Conservation (phyloP, 2,797 vertebrate species). For the Momotus momota region DNA sequence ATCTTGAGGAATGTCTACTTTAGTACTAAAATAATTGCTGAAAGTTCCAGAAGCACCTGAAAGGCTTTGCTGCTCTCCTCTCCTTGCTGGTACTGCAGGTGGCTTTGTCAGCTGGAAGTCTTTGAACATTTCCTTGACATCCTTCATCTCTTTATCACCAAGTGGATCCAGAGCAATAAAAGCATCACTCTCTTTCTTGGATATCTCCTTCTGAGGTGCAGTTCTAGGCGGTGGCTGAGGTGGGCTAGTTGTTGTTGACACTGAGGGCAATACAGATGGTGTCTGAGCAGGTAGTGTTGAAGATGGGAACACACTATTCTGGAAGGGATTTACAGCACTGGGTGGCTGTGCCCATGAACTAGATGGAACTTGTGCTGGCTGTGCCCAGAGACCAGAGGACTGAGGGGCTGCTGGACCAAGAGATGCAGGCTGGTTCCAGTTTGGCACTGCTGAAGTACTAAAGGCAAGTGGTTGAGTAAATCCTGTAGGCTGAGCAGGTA, state of each 20-base stretch:
- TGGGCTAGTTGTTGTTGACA: conserved; percentile 50
- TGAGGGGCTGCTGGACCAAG: conserved; percentile 75
- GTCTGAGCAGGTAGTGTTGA: conserved; percentile 39
- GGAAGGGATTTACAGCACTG: conserved; percentile 85
- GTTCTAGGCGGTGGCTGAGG: conserved; percentile 86
- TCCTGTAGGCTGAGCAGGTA: conserved; percentile 66
- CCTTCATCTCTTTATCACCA: conserved; percentile 91
- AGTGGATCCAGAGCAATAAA: conserved; percentile 94
- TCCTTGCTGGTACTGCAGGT: conserved; percentile 88
- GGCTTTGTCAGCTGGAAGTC: conserved; percentile 92
- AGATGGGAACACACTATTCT: conserved; percentile 77
- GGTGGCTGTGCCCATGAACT: conserved; percentile 81
- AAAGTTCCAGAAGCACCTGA: conserved; percentile 76
- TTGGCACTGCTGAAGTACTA: conserved; percentile 72
- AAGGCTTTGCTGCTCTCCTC: conserved; percentile 76
- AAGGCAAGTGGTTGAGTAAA: conserved; percentile 82
- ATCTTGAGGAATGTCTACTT: conserved; percentile 84
- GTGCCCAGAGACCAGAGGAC: conserved; percentile 81
- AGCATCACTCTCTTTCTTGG: conserved; percentile 86
- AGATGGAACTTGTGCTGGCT: conserved; percentile 62
- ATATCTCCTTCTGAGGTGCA: conserved; percentile 78
- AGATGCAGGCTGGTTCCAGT: conserved; percentile 85
- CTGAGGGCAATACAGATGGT: conserved; percentile 64
- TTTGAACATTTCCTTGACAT: conserved; percentile 96
- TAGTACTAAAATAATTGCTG: conserved; percentile 85